Base-by-base conservation (phyloP, 2,888 invertebrate genomes). In the Cheilosia grossa region DNA sequence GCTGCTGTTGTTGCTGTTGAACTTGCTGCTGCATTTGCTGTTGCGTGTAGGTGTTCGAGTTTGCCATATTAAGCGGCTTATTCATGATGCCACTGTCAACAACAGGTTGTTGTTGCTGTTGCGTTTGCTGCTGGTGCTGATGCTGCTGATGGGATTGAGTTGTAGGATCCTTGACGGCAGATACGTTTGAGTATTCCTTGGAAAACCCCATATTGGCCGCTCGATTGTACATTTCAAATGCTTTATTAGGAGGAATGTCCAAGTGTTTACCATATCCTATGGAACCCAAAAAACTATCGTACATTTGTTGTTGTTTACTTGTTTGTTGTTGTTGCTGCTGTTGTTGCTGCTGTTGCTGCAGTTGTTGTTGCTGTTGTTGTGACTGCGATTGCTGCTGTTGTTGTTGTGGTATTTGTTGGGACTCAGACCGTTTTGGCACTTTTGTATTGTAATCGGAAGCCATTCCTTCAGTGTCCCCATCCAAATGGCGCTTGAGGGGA, bases 141-240 rank as follows among this genome's bases (percentile, higher is more conserved):
- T 89, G 90, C 59, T 89, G 89, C 19, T 19, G 47, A 47, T 47
- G 47, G 19, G 47, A 7, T 19, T 47, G 47, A 47, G 47, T 17
- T 47, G 17, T 9, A 0, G 47, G 19, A 47, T 47, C 47, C 47
- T 47, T 47, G 7, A 47, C 47, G 9, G 17, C 19, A 19, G 47
- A 17, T 47, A 19, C 2, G 40, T 79, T 88, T 21, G 88, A 69
- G 86, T 90, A 92, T 51, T 91, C 91, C 80, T 92, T 92, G 0
- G 92, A 89, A 42, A 91, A 91, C 1, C 91, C 90, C 89, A 92
- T 90, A 1, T 91, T 90, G 6, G 92, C 92, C 0, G 92, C 91
- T 6, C 91, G 90, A 87, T 92, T 92, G 40, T 91, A 92, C 91
- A 92, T 91, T 75, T 92, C 92, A 63, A 92, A 91, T 0, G 92